These are phyloP conservation scores for Rhynchomys soricoides DNA, from an alignment of 2,113 vertebrate genomes.

Conservation along the genomic window DNA sequence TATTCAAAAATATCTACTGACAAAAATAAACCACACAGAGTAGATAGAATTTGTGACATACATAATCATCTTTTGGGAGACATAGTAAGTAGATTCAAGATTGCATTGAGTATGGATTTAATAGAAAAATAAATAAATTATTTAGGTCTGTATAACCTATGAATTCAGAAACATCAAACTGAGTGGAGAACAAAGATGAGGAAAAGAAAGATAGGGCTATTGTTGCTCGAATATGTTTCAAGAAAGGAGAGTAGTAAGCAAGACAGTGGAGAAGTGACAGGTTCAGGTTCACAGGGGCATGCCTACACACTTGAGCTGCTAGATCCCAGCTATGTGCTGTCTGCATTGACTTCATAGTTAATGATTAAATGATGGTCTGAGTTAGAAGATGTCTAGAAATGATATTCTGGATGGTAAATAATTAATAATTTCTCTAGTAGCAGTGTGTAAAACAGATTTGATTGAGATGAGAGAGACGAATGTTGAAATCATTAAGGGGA, in stretches of 20 bases:
- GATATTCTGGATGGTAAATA: slow-evolving; percentile 51
- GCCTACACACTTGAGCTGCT: background rate
- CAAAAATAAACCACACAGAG: background rate
- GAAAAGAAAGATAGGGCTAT: background rate
- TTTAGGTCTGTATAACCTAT: background rate
- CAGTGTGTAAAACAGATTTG: background rate
- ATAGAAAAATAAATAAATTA: background rate
- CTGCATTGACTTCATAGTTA: background rate
- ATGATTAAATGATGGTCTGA: background rate
- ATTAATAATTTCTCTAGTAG: slow-evolving; percentile 36
- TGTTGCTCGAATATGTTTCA: background rate
- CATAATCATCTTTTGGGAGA: background rate
- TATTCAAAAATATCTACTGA: slow-evolving; percentile 3
- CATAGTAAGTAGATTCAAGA: background rate
- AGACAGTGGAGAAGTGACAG: background rate
- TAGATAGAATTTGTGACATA: background rate
- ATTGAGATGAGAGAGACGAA: background rate
- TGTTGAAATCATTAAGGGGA: background rate
- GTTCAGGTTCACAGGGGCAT: background rate
- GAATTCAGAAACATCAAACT: background rate
- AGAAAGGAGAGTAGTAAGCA: background rate
- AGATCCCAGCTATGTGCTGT: background rate
- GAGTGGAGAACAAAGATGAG: background rate
- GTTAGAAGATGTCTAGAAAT: background rate
- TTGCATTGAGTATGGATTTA: background rate